These are phyloP conservation scores for Chamaetylas fuelleborni DNA, from an alignment of 2,113 vertebrate species.

Conservation along the genomic window DNA sequence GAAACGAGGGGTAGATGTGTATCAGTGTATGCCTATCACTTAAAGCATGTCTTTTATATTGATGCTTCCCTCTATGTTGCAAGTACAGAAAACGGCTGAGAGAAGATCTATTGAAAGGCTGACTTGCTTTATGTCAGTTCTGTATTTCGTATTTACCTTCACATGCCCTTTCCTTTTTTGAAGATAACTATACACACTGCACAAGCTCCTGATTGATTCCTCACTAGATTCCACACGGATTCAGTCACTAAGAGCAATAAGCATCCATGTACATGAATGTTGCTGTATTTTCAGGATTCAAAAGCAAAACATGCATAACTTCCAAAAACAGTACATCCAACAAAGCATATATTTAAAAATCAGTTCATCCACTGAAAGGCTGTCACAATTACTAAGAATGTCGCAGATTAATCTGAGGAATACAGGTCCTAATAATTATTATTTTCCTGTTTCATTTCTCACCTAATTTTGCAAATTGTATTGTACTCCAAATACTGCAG, in stretches of 20 bases:
- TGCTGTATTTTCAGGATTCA: slow-evolving; percentile 41
- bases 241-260: slow-evolving; percentile 9
- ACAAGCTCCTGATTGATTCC: neutral
- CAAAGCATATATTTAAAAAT: slow-evolving; percentile 22
- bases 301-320: slow-evolving; percentile 2
- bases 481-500: neutral
- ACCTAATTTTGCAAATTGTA: slow-evolving; percentile 45
- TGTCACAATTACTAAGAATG: neutral
- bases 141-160: neutral
- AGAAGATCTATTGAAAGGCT: neutral
- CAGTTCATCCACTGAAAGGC: neutral
- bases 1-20: neutral
- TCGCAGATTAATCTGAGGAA: neutral
- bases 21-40: neutral
- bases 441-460: slow-evolving; percentile 60
- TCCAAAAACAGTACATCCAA: neutral
- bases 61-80: neutral
- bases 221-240: neutral
- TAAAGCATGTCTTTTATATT: neutral
- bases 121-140: neutral
- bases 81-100: fast-evolving
- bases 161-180: neutral
- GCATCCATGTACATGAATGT: neutral
- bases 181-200: neutral
- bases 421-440: slow-evolving; percentile 11